A percentile compares a stretch with the other conserved stretches of the same genome.
phyloP scores from a whole-genome alignment of 2,797 vertebrate genomes.

The Esox masquinongy region DNA sequence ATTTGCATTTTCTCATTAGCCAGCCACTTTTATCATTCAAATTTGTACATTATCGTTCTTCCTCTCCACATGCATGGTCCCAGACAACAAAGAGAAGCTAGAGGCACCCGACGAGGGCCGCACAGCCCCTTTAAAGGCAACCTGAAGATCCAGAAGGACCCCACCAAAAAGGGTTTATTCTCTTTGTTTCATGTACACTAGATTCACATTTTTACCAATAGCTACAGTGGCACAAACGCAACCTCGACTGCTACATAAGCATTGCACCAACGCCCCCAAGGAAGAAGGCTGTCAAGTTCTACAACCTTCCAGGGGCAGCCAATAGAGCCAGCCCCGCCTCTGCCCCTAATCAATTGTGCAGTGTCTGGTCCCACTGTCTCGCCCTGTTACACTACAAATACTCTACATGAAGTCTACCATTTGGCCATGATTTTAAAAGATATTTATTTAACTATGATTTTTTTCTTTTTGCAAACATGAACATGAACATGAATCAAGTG shows the following conservation, averaged over 20 bases:
- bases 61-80: constrained; percentile 45
- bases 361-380: no score
- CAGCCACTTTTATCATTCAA: constrained; percentile 74
- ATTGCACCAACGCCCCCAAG: no score
- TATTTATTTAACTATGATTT: constrained; percentile 40
- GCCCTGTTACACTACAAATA: constrained; percentile 13
- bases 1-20: constrained; percentile 79
- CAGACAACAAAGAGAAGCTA: constrained; percentile 54
- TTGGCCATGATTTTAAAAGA: constrained; percentile 58
- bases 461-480: neutral
- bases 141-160: constrained; percentile 43
- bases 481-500: no score
- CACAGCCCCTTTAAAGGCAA: constrained; percentile 34
- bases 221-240: no score
- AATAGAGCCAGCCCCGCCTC: no score
- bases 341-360: no score
- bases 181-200: neutral
- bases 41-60: constrained; percentile 58
- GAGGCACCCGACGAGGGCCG: constrained; percentile 11
- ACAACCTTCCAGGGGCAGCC: no score
- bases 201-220: neutral
- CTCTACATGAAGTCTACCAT: constrained; percentile 35
- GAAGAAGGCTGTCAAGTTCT: no score
- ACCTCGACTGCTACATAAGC: no score
- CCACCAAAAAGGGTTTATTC: neutral